These are phyloP conservation scores for Hydriomena furcata DNA, from an alignment of 2,888 invertebrate species.

Conservation along the genomic window DNA sequence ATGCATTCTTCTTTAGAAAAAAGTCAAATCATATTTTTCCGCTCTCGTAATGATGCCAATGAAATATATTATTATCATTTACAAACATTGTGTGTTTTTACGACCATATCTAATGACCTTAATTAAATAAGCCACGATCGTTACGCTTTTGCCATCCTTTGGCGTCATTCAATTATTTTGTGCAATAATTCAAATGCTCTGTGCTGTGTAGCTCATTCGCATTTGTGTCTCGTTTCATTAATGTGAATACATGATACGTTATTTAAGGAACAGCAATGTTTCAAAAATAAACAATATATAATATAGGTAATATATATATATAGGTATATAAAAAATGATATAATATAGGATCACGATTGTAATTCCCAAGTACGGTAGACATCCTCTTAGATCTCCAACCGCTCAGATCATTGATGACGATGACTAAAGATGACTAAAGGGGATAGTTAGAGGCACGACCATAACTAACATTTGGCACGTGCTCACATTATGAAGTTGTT, in stretches of 20 bases:
- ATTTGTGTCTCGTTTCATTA: slow-evolving; percentile 6
- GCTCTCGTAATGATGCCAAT: slow-evolving; percentile 15
- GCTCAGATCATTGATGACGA: too few relatives aligned
- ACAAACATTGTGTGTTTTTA: slow-evolving; percentile 31
- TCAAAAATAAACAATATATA: too few relatives aligned
- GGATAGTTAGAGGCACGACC: too few relatives aligned
- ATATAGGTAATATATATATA: too few relatives aligned
- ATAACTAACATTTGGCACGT: too few relatives aligned
- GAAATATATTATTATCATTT: slow-evolving; percentile 27
- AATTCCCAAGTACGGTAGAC: too few relatives aligned
- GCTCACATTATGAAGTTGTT: too few relatives aligned
- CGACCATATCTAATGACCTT: slow-evolving; percentile 35
- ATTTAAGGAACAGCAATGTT: slow-evolving; percentile 8
- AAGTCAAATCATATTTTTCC: slow-evolving; percentile 13
- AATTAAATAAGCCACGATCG: slow-evolving; percentile 35
- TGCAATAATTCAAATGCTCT: slow-evolving; percentile 34
- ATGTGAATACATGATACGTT: slow-evolving; percentile 7
- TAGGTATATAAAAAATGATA: too few relatives aligned
- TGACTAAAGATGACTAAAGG: too few relatives aligned
- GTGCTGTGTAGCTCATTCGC: slow-evolving; percentile 15
- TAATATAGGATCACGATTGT: too few relatives aligned
- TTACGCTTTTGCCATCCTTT: slow-evolving; percentile 34
- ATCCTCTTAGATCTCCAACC: too few relatives aligned
- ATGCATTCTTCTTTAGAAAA: not conserved
- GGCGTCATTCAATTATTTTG: slow-evolving; percentile 36